phyloP scores from a whole-genome alignment of 2,797 vertebrate species.

The Cryptoblepharus egeriae region DNA sequence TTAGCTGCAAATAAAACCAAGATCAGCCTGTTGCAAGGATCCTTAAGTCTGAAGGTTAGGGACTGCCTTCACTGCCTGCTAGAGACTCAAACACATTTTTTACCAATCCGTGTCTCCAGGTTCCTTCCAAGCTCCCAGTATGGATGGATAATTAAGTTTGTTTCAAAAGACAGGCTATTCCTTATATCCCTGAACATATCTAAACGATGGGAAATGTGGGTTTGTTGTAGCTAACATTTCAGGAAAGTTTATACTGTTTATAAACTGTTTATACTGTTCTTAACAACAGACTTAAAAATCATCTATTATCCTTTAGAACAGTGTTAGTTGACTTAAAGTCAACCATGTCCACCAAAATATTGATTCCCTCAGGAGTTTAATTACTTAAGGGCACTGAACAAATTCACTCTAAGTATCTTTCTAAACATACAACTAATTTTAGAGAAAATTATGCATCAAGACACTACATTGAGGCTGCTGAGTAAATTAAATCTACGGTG shows the following conservation, averaged over 20 bases:
- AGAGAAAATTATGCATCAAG: constrained; percentile 19
- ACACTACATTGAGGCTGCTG: background rate
- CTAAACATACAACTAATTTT: constrained; percentile 38
- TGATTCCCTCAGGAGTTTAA: background rate
- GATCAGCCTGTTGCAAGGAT: background rate
- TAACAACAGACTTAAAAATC: no score
- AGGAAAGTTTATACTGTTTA: no score
- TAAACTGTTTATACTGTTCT: no score
- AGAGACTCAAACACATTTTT: background rate
- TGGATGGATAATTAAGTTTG: background rate
- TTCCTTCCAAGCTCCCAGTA: background rate
- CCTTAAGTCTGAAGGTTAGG: background rate
- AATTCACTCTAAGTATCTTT: constrained; percentile 15
- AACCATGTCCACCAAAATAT: background rate
- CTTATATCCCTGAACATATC: no score
- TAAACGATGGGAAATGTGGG: background rate
- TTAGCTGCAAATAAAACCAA: background rate
- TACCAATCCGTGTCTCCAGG: background rate
- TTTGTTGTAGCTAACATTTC: no score
- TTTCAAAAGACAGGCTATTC: background rate
- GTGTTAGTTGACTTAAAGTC: background rate
- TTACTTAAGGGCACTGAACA: background rate
- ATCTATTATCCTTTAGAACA: no score
- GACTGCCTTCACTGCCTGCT: background rate
- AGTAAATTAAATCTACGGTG: constrained; percentile 26